A percentile compares a stretch with the other conserved stretches of the same genome.
phyloP scores from a whole-genome alignment of 2,888 invertebrate genomes.

The Eucera pruinosa region DNA sequence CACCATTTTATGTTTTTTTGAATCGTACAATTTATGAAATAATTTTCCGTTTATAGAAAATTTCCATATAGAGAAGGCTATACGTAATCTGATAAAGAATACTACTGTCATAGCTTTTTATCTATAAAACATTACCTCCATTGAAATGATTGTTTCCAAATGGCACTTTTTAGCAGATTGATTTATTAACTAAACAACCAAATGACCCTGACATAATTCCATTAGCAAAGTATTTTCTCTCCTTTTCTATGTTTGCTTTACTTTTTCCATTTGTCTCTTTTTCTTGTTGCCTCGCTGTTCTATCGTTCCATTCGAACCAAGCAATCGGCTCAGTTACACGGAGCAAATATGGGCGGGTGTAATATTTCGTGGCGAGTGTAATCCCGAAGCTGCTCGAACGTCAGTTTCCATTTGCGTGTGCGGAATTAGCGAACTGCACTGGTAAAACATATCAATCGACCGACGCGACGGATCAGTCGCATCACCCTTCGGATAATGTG shows the following conservation, averaged over 20 bases:
- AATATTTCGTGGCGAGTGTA: slow-evolving; percentile 62
- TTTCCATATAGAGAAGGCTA: no score
- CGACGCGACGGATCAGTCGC: slow-evolving; percentile 60
- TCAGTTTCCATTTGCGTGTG: slow-evolving; percentile 67
- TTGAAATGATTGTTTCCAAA: no score
- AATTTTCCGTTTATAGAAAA: no score
- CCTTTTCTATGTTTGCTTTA: background rate
- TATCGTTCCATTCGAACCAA: slow-evolving; percentile 37
- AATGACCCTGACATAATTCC: slow-evolving; percentile 30
- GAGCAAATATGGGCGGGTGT: slow-evolving; percentile 40
- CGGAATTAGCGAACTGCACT: slow-evolving; percentile 58
- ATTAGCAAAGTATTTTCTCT: slow-evolving; percentile 5
- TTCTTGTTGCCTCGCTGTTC: background rate
- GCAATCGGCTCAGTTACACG: slow-evolving; percentile 65
- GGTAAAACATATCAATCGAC: slow-evolving; percentile 60
- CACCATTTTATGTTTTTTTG: no score
- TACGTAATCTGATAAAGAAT: no score
- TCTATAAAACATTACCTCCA: no score
- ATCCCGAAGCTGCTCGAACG: slow-evolving; percentile 47
- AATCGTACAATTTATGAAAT: no score
- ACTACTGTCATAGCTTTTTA: no score
- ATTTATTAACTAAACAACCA: slow-evolving; percentile 22
- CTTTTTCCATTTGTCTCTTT: background rate
- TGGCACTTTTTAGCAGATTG: no score
- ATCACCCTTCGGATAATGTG: slow-evolving; percentile 64